These are phyloP conservation scores for Pseudomyrmex cubaensis DNA, from an alignment of 1,140 invertebrate species.

Conservation along the genomic window DNA sequence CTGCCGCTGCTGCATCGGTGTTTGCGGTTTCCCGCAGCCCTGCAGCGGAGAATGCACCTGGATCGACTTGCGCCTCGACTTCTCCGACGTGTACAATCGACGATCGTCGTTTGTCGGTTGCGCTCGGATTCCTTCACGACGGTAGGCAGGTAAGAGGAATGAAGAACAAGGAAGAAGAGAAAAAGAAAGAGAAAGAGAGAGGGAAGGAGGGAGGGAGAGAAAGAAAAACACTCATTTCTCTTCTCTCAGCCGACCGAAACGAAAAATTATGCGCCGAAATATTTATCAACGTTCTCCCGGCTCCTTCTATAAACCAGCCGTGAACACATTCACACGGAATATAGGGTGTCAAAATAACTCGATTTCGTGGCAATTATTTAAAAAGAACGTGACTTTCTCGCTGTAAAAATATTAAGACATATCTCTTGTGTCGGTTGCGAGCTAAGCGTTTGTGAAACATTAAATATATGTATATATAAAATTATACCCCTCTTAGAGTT, in stretches of 20 bases:
- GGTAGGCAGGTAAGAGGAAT: neutral
- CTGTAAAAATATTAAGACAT: too few relatives aligned
- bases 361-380: too few relatives aligned
- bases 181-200: constrained; percentile 15
- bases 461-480: too few relatives aligned
- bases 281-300: constrained; percentile 30
- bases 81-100: constrained; percentile 39
- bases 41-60: constrained; percentile 40
- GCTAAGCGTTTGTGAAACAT: too few relatives aligned
- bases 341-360: neutral
- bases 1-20: constrained; percentile 33
- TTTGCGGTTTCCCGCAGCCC: constrained; percentile 47
- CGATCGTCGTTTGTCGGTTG: constrained; percentile 56
- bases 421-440: too few relatives aligned
- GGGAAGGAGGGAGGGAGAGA: neutral
- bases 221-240: neutral
- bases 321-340: neutral
- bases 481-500: too few relatives aligned
- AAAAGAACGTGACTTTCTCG: too few relatives aligned
- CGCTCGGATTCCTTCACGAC: constrained; percentile 52
- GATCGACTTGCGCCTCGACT: constrained; percentile 38
- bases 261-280: neutral
- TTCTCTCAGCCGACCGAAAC: neutral
- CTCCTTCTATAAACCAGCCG: neutral
- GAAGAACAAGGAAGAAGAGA: neutral